Conservation (phyloP, 2,888 invertebrate species). For the Creontiades dilutus region DNA sequence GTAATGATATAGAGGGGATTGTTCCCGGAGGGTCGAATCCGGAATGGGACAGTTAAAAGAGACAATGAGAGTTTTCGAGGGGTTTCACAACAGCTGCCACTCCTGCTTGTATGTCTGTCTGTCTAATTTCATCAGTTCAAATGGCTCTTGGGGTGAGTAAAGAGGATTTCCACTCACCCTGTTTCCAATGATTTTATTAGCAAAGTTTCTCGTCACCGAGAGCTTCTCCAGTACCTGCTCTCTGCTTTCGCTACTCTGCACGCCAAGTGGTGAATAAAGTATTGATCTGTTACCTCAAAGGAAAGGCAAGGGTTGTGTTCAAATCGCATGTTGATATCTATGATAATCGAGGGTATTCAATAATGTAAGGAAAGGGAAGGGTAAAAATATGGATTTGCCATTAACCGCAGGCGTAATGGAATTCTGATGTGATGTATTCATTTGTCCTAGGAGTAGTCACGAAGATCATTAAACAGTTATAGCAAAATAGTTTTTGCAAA, state of each 20-base stretch:
- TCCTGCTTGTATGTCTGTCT: slow-evolving; percentile 55
- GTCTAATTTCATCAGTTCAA: slow-evolving; percentile 55
- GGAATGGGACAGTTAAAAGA: slow-evolving; percentile 50
- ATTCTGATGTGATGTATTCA: too few species aligned
- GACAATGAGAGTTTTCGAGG: slow-evolving; percentile 57
- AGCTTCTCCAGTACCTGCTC: background rate
- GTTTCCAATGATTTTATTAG: slow-evolving; percentile 41
- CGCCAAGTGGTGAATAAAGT: background rate
- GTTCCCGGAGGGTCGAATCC: background rate
- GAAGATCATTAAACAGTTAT: too few species aligned
- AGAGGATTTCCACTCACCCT: background rate
- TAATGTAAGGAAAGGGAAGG: too few species aligned
- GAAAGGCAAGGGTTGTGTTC: too few species aligned
- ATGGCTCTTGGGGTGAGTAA: slow-evolving; percentile 41
- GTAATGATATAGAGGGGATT: slow-evolving; percentile 53
- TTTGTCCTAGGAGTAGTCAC: too few species aligned
- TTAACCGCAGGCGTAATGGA: too few species aligned
- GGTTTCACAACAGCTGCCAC: slow-evolving; percentile 58
- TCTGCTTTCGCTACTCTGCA: background rate
- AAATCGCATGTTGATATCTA: too few species aligned
- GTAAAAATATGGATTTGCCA: too few species aligned
- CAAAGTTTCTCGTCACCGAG: slow-evolving; percentile 24
- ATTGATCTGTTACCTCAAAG: too few species aligned
- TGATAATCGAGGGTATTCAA: too few species aligned
- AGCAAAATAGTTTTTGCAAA: too few species aligned